Evolutionary conservation across 2,797 vertebrate species (phyloP), one percentile per base, ranked within the genome.

Genomic region (Silurus lanzhouensis): DNA sequence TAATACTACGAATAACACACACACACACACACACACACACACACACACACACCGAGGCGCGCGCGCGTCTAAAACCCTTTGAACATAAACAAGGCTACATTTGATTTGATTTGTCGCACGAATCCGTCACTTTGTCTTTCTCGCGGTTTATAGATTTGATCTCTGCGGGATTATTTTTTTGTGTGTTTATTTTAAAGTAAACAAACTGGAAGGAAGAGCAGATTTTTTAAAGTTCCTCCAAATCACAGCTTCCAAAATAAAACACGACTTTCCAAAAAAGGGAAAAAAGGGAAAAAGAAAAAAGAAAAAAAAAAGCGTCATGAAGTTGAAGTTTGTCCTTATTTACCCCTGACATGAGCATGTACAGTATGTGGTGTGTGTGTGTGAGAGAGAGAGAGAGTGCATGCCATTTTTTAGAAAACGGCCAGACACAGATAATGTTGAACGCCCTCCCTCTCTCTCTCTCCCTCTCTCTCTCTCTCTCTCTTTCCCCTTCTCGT

Each of bases 391-490:
- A 38, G 38, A 38, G 60, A 46, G 48, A 10, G 60, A 46, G 77
- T 64, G 77, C 5, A 25, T 46, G 77, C 60, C 78, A 66, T 64
- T 64, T 80, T 80, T 64, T 46, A 80, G 61, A 90, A 88, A 90
- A 91, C 89, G 88, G 84, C 71, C 87, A 88, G 72, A 88, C 85
- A 92, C 84, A 92, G 89, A 91, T 85, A 88, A 82, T 90, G 88
- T 87, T 87, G 88, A 90, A 72, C 81, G 61, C 81, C 90, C 91
- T 91, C 91, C 91, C 91, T 83, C 86, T n/a, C n/a, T n/a, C n/a
- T 72, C 86, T 82, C 60, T 79, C 90, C 27, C 91, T 91, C 90
- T 91, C 91, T 79, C 85, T 84, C 68, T 83, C 81, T 66, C 22
- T 77, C 12, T 79, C 89, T 87, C 86, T 87, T 88, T 89, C 91